These are phyloP conservation scores for Glyphotaelius pellucidus DNA, from an alignment of 2,888 invertebrate genomes.

Conservation along the genomic window DNA sequence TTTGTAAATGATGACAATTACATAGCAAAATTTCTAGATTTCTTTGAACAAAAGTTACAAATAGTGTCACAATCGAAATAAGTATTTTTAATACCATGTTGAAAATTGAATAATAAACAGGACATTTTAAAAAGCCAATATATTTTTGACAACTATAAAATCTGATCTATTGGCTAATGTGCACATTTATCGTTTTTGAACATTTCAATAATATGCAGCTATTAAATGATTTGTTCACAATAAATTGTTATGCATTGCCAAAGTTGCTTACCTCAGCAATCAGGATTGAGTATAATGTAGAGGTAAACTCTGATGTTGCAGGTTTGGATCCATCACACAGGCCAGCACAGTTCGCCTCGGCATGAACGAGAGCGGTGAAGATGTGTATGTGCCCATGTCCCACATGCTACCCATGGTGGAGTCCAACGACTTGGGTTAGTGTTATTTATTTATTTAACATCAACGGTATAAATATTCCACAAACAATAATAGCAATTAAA, in stretches of 20 bases:
- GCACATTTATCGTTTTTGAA: too few species aligned
- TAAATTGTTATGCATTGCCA: neutral
- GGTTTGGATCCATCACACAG: conserved; percentile 94
- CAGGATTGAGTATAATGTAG: neutral
- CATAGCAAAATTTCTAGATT: too few species aligned
- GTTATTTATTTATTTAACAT: neutral
- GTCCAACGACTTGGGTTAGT: conserved; percentile 87
- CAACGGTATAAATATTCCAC: too few species aligned
- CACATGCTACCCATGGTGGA: conserved; percentile 91
- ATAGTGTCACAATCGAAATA: too few species aligned
- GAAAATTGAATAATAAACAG: neutral
- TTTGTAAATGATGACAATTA: too few species aligned
- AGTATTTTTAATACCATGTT: neutral
- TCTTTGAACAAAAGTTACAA: too few species aligned
- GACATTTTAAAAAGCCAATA: neutral
- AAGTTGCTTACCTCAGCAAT: neutral
- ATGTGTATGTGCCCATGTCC: conserved; percentile 89
- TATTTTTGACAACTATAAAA: neutral
- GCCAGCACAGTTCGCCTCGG: conserved; percentile 93
- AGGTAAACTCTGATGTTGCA: conserved; percentile 67
- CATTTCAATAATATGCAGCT: too few species aligned
- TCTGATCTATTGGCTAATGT: too few species aligned
- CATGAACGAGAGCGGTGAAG: conserved; percentile 81
- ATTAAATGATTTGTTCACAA: too few species aligned
- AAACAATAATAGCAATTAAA: too few species aligned